Conservation (phyloP, 2,797 vertebrate genomes). For the Limosa lapponica region DNA sequence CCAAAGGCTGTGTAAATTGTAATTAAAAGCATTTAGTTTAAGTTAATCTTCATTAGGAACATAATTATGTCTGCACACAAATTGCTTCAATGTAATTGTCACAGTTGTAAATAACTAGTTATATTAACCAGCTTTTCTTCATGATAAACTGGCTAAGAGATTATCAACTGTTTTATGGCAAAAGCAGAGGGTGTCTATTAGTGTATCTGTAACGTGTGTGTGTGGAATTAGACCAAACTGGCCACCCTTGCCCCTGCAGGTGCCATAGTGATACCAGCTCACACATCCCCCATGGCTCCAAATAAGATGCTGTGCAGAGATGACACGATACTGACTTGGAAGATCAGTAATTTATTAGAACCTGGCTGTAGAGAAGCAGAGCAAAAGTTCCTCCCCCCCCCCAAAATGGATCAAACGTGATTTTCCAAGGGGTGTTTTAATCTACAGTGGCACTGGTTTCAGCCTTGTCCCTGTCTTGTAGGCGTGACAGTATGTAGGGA, state of each 20-base stretch:
- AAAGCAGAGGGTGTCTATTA: background rate
- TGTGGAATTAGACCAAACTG: background rate
- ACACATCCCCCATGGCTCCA: background rate
- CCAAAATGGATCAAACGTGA: background rate
- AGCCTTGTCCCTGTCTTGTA: background rate
- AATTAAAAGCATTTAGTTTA: constrained; percentile 80
- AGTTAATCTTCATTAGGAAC: constrained; percentile 80
- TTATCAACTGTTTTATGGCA: background rate
- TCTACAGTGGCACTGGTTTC: background rate
- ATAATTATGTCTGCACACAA: constrained; percentile 57
- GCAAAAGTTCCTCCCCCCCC: background rate
- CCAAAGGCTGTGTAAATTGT: constrained; percentile 69
- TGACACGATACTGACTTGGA: background rate
- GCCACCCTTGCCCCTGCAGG: background rate
- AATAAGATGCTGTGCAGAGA: background rate
- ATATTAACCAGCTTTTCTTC: constrained; percentile 32
- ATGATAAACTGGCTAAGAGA: background rate
- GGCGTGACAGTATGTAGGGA: background rate
- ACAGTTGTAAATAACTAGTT: constrained; percentile 67
- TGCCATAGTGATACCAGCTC: background rate
- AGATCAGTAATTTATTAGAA: background rate
- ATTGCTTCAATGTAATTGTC: constrained; percentile 62
- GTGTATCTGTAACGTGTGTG: rapidly evolving
- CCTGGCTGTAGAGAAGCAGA: background rate
- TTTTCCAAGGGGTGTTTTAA: background rate